These are phyloP conservation scores for Orchesellides sinensis DNA, from an alignment of 2,888 invertebrate genomes.

Conservation along the genomic window DNA sequence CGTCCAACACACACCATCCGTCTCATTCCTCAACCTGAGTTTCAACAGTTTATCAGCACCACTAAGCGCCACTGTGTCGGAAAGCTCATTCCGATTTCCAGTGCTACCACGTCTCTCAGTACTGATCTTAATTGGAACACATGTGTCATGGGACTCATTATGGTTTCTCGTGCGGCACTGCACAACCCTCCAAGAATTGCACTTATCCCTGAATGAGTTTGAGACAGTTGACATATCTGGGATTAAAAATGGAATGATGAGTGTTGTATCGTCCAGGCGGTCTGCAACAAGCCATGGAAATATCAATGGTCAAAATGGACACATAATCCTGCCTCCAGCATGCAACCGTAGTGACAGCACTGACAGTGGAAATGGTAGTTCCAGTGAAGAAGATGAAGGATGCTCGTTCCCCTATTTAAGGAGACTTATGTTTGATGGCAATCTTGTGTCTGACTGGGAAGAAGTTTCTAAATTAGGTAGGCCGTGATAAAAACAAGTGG, in stretches of 20 bases:
- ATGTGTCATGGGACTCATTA: slow-evolving; percentile 90
- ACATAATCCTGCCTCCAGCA: slow-evolving; percentile 30
- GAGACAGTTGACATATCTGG: slow-evolving; percentile 74
- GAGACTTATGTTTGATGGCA: slow-evolving; percentile 73
- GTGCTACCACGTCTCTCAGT: slow-evolving; percentile 81
- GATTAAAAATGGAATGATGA: slow-evolving; percentile 76
- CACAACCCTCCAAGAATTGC: slow-evolving; percentile 88
- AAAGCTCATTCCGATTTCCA: slow-evolving; percentile 75
- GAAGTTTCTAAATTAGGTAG: slow-evolving; percentile 72
- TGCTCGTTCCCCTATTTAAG: slow-evolving; percentile 71
- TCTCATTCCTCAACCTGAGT: slow-evolving; percentile 94
- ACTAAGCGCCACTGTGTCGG: slow-evolving; percentile 76
- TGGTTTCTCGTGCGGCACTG: slow-evolving; percentile 82
- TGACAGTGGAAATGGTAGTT: slow-evolving; percentile 74
- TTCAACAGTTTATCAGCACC: slow-evolving; percentile 90
- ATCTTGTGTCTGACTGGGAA: slow-evolving; percentile 68
- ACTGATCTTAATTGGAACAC: slow-evolving; percentile 92
- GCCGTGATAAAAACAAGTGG: not conserved
- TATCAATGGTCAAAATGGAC: slow-evolving; percentile 13
- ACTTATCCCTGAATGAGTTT: slow-evolving; percentile 92
- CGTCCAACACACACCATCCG: slow-evolving; percentile 90
- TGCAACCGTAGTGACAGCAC: slow-evolving; percentile 68
- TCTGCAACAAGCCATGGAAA: not conserved
- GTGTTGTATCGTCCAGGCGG: slow-evolving; percentile 75
- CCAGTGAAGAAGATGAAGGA: slow-evolving; percentile 72